Evolutionary conservation across 2,113 vertebrate genomes (phyloP).

Genomic region (Anser brachyrhynchus): DNA sequence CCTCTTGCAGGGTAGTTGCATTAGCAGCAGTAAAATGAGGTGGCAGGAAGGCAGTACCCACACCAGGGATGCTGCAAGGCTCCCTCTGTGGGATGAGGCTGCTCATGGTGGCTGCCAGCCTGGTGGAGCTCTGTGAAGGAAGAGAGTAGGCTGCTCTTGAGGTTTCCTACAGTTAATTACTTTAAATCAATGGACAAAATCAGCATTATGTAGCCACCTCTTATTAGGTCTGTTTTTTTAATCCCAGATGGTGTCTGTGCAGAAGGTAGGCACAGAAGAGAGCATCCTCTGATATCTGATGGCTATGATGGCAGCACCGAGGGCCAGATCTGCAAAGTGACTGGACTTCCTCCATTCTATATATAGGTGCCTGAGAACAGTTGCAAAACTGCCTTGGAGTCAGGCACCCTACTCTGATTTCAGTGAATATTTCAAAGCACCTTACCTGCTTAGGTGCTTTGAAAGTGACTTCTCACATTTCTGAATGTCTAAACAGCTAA

Average conservation of each 20-base stretch:
- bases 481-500: slow-evolving; percentile 37
- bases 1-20: not conserved
- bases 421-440: not conserved
- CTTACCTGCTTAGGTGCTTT: slow-evolving; percentile 6
- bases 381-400: not conserved
- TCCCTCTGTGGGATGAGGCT: not conserved
- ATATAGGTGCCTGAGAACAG: not conserved
- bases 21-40: not conserved
- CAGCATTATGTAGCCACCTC: not conserved
- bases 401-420: not conserved
- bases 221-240: too few relatives aligned
- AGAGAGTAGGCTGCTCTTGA: accelerated
- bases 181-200: not conserved
- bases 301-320: not conserved
- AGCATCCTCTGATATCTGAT: not conserved
- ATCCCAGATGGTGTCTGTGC: not conserved
- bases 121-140: not conserved
- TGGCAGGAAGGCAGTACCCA: not conserved
- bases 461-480: not conserved
- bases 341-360: not conserved
- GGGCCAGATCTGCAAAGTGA: not conserved
- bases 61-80: not conserved
- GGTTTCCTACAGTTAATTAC: not conserved
- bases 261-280: accelerated
- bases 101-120: accelerated